Evolutionary conservation across 2,888 invertebrate species (phyloP), one percentile per base, ranked within the genome.

Genomic region (Thelaira solivaga): DNA sequence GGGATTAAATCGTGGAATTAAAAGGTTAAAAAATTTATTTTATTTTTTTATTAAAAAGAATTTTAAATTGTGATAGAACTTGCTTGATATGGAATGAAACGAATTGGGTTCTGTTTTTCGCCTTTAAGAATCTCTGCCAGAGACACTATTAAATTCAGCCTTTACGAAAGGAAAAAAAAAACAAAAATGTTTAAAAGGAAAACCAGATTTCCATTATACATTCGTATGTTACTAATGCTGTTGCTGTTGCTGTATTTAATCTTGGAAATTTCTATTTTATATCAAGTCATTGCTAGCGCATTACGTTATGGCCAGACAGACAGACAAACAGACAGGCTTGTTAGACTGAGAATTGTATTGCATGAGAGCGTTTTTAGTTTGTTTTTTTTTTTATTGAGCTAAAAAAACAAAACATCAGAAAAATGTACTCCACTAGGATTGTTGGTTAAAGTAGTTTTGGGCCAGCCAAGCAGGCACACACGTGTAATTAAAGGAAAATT

Each of bases 121-220:
- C 13, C 34, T 24, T 68, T 72, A n/a, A 62, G 59, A 75, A 53
- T 22, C 74, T 11, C 74, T 71, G 49, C 20, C n/a, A 8, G 22
- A 51, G 16, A 47, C 18, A 55, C 31, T 45, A 41, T 29, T 16
- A 65, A 45, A 53, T 43, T 34, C 36, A 43, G 62, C 43, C 57
- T 45, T 69, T 61, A 61, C 22, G 53, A 39, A 61, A 67, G 47
- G 24, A 43, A 45, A 49, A 65, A 31, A 47, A 26, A 47, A 36
- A n/a, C n/a, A n/a, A n/a, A 20, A 29, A 41, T 65, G 41, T 41
- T 41, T 16, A 41, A n/a, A 69, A 59, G 57, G 41, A 69, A 69
- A 61, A 78, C 78, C 78, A 74, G 78, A 78, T 78, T 78, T 73
- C 73, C 26, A 59, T 64, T 71, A n/a, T n/a, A n/a, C n/a, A n/a